Evolutionary conservation across 2,888 invertebrate genomes (phyloP).

Genomic region (Metalampra italica): DNA sequence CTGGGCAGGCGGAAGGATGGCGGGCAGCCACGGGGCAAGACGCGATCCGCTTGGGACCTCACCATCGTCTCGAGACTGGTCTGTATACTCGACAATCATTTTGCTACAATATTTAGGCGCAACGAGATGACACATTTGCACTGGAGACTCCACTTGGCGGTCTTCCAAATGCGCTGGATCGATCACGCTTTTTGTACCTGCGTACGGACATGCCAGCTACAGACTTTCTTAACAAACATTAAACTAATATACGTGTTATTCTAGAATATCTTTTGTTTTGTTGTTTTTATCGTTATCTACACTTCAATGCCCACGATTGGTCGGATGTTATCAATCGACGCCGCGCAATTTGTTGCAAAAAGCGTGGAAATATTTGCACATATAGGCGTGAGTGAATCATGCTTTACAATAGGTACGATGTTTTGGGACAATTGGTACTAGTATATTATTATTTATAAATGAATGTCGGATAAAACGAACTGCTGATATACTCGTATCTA

Average conservation of each 20-base stretch:
- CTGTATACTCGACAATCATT: constrained; percentile 46
- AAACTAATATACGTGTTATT: no score
- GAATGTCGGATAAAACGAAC: no score
- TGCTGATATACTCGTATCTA: not conserved
- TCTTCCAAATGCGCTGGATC: constrained; percentile 67
- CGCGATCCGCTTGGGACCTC: constrained; percentile 80
- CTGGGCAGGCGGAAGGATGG: constrained; percentile 73
- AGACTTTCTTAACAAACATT: no score
- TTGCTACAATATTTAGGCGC: constrained; percentile 17
- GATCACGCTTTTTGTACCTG: constrained; percentile 58
- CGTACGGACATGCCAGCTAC: constrained; percentile 28
- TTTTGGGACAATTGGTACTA: not conserved
- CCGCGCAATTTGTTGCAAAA: not conserved
- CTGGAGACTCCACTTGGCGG: constrained; percentile 63
- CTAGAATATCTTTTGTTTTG: not conserved
- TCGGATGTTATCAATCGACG: constrained; percentile 2
- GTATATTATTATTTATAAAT: not conserved
- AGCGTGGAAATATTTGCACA: constrained; percentile 6
- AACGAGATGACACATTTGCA: constrained; percentile 32
- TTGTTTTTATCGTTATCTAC: not conserved
- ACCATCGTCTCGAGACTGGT: constrained; percentile 77
- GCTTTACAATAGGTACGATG: not conserved
- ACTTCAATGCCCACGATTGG: constrained; percentile 1
- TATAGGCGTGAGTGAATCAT: not conserved
- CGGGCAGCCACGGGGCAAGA: constrained; percentile 64